Base-by-base conservation (phyloP, 2,797 vertebrate genomes). In the Sciurus vulgaris region DNA sequence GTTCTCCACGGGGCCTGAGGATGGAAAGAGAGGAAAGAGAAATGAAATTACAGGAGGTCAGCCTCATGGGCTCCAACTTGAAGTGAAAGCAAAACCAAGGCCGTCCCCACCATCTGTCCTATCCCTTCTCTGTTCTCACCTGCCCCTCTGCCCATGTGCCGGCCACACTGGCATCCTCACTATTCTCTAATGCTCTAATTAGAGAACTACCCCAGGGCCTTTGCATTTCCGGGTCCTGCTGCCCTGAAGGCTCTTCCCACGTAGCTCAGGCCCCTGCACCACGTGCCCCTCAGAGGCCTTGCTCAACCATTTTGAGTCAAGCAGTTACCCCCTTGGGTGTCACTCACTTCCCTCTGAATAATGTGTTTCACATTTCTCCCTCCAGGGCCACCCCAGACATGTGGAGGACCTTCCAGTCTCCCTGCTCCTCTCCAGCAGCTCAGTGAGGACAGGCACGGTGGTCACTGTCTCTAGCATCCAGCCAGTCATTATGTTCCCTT, bases 1-100 rank as follows among this genome's bases (percentile, higher is more conserved):
- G 84, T 97, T 97, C 97, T 97, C 97, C 96, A 97, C 96, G 81
- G 96, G 97, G 96, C 97, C 97, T 97, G 91, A 67, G n/a, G 22
- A 89, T 3, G 26, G 20, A 88, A n/a, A 81, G 14, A 70, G 14
- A 7, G 5, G 73, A 74, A 33, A 82, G 7, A 76, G 22, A 63
- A 86, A n/a, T 0, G 5, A 63, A 61, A n/a, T 94, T 74, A 65
- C 5, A 5, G n/a, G 51, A 4, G 15, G 28, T 14, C 30, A 56
- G 93, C 18, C n/a, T 49, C 30, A 2, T 3, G 6, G 54, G 59
- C 56, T 92, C 59, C 2, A 13, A 7, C 51, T 74, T 2, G 0
- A 22, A 30, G 3, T 30, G 15, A 67, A 41, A 73, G n/a, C 35
- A 14, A 65, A 74, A 73, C 33, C 26, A 4, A 3, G 1, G 20